phyloP scores from a whole-genome alignment of 2,888 invertebrate species.

The Erebia epiphron region DNA sequence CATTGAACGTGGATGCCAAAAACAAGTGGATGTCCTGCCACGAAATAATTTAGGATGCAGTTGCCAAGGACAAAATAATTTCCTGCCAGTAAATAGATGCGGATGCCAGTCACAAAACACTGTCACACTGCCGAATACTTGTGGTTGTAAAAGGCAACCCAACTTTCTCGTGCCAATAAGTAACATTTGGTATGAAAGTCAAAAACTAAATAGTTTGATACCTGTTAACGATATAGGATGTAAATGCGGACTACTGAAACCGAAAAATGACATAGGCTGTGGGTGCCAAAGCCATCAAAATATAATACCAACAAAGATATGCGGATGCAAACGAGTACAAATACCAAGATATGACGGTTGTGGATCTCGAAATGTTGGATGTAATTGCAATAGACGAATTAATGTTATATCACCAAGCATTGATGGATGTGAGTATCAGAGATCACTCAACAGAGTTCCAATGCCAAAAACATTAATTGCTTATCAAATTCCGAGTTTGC shows the following conservation, averaged over 20 bases:
- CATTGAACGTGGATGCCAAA: not conserved
- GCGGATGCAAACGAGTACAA: not conserved
- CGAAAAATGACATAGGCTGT: not conserved
- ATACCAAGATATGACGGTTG: not conserved
- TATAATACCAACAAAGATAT: not conserved
- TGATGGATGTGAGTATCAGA: not conserved
- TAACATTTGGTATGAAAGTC: not conserved
- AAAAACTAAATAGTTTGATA: not conserved
- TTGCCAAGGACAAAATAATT: not conserved
- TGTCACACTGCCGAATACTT: constrained; percentile 2
- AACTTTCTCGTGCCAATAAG: not conserved
- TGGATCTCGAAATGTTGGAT: not conserved
- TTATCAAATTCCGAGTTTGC: constrained; percentile 13
- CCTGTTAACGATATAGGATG: not conserved
- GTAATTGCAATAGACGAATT: not conserved
- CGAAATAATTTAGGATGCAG: not conserved
- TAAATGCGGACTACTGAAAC: not conserved
- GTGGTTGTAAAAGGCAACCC: not conserved
- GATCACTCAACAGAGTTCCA: constrained; percentile 8
- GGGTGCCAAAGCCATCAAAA: not conserved
- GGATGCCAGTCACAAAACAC: not conserved
- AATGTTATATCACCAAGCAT: not conserved
- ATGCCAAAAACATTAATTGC: constrained; percentile 3
- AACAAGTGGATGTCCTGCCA: too few relatives aligned
- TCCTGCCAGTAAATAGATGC: not conserved